phyloP scores from a whole-genome alignment of 1,140 invertebrate species.

The Calycopis cecrops region DNA sequence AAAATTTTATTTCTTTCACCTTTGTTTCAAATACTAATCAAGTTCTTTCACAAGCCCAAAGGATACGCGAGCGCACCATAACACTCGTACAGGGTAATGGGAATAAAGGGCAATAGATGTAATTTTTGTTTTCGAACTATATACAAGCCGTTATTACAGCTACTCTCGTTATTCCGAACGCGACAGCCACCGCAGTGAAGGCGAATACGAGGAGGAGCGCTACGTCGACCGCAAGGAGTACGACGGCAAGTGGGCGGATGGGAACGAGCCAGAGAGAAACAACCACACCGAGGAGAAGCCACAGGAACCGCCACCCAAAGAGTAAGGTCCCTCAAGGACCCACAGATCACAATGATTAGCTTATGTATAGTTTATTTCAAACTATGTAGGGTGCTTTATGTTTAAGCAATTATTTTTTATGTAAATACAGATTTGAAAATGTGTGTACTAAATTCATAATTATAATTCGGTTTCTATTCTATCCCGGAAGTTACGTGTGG shows the following conservation, averaged over 20 bases:
- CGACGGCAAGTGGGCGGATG: constrained; percentile 79
- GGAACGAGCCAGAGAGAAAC: constrained; percentile 58
- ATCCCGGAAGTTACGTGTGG: background rate
- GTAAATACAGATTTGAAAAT: constrained; percentile 2
- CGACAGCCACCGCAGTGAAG: constrained; percentile 81
- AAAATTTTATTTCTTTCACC: too few species aligned
- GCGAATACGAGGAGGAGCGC: constrained; percentile 82
- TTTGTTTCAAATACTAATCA: too few species aligned
- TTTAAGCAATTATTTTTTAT: background rate
- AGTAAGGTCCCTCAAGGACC: constrained; percentile 5
- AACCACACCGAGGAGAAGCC: constrained; percentile 52
- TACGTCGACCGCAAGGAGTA: constrained; percentile 76
- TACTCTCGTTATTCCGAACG: constrained; percentile 73
- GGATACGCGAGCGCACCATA: background rate
- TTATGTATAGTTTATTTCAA: too few species aligned
- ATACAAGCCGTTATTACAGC: constrained; percentile 36
- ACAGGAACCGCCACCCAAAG: constrained; percentile 41
- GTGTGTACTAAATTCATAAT: background rate
- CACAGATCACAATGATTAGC: too few species aligned
- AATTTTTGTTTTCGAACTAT: constrained; percentile 12
- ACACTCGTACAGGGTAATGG: too few species aligned
- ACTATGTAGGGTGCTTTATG: too few species aligned
- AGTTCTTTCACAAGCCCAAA: too few species aligned
- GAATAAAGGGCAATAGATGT: background rate
- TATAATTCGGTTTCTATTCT: constrained; percentile 3